Percentiles rank a stretch among this genome's conserved stretches.
Evolutionary conservation across 1,140 invertebrate genomes (phyloP).

Genomic region (Temnothorax curvispinosus): DNA sequence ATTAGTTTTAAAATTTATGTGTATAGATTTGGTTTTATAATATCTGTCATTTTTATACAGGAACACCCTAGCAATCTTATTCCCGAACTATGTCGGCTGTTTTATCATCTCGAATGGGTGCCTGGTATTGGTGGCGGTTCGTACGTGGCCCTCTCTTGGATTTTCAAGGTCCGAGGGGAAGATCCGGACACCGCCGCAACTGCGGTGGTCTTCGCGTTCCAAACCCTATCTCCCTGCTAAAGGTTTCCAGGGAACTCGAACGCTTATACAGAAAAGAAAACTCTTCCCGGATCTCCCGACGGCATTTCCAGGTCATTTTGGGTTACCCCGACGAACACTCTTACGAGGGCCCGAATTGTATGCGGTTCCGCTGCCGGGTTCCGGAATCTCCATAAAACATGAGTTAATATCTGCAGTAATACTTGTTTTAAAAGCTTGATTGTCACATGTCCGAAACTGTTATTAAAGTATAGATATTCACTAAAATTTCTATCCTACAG

Average conservation of each 20-base stretch:
- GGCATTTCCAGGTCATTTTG: constrained; percentile 72
- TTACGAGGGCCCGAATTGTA: too few species aligned
- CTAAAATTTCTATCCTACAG: constrained; percentile 84
- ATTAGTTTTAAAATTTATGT: constrained; percentile 31
- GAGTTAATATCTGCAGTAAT: constrained; percentile 87
- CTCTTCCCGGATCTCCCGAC: constrained; percentile 91
- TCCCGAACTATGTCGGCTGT: constrained; percentile 94
- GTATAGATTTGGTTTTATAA: background rate
- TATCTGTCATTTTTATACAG: constrained; percentile 73
- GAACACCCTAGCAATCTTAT: constrained; percentile 95
- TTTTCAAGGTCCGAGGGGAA: constrained; percentile 85
- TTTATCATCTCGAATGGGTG: constrained; percentile 98
- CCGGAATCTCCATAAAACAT: constrained; percentile 90
- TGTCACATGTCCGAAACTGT: constrained; percentile 52
- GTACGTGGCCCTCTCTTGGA: constrained; percentile 81
- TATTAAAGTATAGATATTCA: constrained; percentile 2
- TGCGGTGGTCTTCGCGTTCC: constrained; percentile 90
- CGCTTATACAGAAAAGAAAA: constrained; percentile 93
- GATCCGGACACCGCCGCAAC: constrained; percentile 89
- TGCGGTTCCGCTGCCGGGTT: too few species aligned
- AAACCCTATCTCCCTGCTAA: constrained; percentile 90
- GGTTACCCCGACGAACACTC: too few species aligned
- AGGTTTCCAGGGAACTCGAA: constrained; percentile 86
- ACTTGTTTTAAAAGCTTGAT: background rate
- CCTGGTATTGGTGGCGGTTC: constrained; percentile 93